Evolutionary conservation across 2,888 invertebrate species (phyloP).

Genomic region (Pristionchus arcanus): DNA sequence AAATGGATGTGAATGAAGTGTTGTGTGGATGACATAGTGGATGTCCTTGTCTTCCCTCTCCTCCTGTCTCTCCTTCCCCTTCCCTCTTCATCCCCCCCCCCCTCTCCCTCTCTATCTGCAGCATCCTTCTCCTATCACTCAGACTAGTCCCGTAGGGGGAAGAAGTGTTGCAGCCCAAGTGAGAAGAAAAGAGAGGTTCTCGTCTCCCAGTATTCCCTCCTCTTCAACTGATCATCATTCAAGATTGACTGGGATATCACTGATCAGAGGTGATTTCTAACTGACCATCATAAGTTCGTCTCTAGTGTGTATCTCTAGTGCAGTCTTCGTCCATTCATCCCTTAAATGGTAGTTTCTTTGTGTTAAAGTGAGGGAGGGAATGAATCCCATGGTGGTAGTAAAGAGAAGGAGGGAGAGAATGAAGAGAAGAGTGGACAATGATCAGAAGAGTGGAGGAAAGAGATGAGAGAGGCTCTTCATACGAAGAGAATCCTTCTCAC

Average conservation of each 20-base stretch:
- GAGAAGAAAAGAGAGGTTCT: neutral
- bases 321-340: neutral
- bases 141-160: constrained; percentile 22
- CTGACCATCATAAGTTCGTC: neutral
- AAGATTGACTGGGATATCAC: neutral
- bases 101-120: neutral
- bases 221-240: neutral
- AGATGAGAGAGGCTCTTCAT: neutral
- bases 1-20: constrained; percentile 38
- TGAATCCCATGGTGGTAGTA: constrained; percentile 46
- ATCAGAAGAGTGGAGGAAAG: neutral
- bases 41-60: constrained; percentile 4
- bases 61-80: neutral
- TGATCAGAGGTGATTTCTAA: neutral
- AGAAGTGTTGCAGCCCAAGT: constrained; percentile 26
- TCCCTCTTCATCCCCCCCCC: neutral
- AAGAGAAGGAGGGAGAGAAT: constrained; percentile 35
- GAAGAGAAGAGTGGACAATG: constrained; percentile 30
- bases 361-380: constrained; percentile 15
- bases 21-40: constrained; percentile 14
- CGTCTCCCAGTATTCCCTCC: neutral
- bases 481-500: neutral
- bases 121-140: constrained; percentile 24
- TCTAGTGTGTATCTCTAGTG: neutral
- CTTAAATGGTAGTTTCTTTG: neutral